A percentile compares a stretch with the other conserved stretches of the same genome.
These are phyloP conservation scores for Florisuga fusca DNA, from an alignment of 2,797 vertebrate genomes.

Conservation along the genomic window DNA sequence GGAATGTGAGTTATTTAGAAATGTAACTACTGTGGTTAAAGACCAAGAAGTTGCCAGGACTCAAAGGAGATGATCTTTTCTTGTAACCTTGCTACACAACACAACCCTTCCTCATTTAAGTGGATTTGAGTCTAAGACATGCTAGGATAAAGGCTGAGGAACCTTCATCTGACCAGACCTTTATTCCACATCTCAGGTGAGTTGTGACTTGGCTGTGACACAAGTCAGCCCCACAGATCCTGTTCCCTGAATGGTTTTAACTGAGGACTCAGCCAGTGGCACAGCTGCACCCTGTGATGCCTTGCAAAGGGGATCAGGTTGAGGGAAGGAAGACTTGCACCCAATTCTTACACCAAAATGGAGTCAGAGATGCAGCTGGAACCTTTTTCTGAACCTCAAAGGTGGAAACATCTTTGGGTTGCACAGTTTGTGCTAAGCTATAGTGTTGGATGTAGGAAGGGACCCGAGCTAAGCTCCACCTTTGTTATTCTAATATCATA, in stretches of 20 bases:
- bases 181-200: background rate
- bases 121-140: background rate
- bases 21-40: background rate
- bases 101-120: background rate
- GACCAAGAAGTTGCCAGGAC: background rate
- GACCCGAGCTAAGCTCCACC: background rate
- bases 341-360: background rate
- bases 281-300: background rate
- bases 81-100: background rate
- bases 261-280: background rate
- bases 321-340: background rate
- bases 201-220: background rate
- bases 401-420: background rate
- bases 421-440: background rate
- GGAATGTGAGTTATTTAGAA: background rate
- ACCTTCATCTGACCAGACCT: background rate
- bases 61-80: background rate
- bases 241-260: background rate
- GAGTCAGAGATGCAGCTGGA: background rate
- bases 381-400: background rate
- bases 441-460: background rate
- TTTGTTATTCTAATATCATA: background rate
- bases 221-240: background rate
- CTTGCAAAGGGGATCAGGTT: background rate
- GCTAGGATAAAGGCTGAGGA: background rate